A percentile compares a stretch with the other conserved stretches of the same genome.
Evolutionary conservation across 2,888 invertebrate genomes (phyloP).

Genomic region (Thecocarcelia acutangulata): DNA sequence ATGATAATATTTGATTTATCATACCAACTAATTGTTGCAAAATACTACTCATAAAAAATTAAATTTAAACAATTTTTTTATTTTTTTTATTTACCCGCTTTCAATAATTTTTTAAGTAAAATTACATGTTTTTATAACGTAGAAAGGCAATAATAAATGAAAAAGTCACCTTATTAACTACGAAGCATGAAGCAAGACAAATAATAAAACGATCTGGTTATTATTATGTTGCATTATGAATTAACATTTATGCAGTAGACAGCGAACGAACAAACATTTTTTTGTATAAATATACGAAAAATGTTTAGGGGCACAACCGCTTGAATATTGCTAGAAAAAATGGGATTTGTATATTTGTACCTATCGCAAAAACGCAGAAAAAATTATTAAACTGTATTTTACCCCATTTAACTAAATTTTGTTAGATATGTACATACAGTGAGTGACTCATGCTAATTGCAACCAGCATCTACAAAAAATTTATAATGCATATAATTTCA

Average conservation of each 20-base stretch:
- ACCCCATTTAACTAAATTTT: too few relatives aligned
- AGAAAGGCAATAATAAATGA: conserved; percentile 17
- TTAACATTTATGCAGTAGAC: conserved; percentile 40
- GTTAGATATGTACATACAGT: too few relatives aligned
- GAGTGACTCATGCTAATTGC: too few relatives aligned
- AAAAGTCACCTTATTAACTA: conserved; percentile 70
- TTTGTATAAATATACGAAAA: too few relatives aligned
- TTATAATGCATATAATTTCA: too few relatives aligned
- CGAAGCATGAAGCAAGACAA: conserved; percentile 69
- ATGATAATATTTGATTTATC: conserved; percentile 20
- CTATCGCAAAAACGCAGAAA: too few relatives aligned
- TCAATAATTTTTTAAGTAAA: conserved; percentile 8
- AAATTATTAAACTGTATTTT: too few relatives aligned
- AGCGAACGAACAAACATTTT: too few relatives aligned
- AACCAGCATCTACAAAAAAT: too few relatives aligned
- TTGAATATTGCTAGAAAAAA: too few relatives aligned
- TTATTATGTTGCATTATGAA: conserved; percentile 56
- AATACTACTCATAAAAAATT: neutral
- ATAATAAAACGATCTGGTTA: conserved; percentile 47
- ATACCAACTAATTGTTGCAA: conserved; percentile 12
- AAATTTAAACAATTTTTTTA: conserved; percentile 53
- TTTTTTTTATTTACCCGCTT: conserved; percentile 5
- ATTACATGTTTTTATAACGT: conserved; percentile 30
- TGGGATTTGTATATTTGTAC: too few relatives aligned
- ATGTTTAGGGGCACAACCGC: too few relatives aligned